Evolutionary conservation across 2,888 invertebrate genomes (phyloP).

Genomic region (Xestoiulus laeticollis): DNA sequence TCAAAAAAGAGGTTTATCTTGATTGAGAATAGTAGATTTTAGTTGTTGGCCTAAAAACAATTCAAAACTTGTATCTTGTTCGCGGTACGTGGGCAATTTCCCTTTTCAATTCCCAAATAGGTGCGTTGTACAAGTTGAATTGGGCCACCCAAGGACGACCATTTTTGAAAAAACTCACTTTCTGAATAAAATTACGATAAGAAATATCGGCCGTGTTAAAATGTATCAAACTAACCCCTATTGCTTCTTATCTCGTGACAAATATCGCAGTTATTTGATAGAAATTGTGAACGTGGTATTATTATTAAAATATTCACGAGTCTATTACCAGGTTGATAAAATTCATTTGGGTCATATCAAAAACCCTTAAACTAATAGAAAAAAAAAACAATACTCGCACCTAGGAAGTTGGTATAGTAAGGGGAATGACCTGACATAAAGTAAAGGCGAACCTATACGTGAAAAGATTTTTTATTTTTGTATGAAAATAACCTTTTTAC

Average conservation of each 20-base stretch:
- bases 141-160: conserved; percentile 34
- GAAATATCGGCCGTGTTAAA: conserved; percentile 27
- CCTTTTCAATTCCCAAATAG: background rate
- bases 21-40: background rate
- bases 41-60: conserved; percentile 29
- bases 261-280: background rate
- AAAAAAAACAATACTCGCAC: background rate
- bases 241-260: background rate
- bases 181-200: conserved; percentile 18
- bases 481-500: background rate
- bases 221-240: background rate
- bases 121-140: background rate
- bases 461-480: background rate
- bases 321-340: background rate
- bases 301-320: conserved; percentile 7
- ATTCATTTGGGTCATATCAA: conserved; percentile 21
- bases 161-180: background rate
- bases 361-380: background rate
- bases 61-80: background rate
- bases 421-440: background rate
- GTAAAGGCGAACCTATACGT: background rate
- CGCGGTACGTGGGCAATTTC: conserved; percentile 34
- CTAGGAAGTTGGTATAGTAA: background rate
- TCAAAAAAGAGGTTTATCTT: conserved; percentile 13
- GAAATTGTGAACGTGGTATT: background rate